Evolutionary conservation across 1,140 invertebrate species (phyloP), one percentile per base, ranked within the genome.

Genomic region (Sycophila sp.): DNA sequence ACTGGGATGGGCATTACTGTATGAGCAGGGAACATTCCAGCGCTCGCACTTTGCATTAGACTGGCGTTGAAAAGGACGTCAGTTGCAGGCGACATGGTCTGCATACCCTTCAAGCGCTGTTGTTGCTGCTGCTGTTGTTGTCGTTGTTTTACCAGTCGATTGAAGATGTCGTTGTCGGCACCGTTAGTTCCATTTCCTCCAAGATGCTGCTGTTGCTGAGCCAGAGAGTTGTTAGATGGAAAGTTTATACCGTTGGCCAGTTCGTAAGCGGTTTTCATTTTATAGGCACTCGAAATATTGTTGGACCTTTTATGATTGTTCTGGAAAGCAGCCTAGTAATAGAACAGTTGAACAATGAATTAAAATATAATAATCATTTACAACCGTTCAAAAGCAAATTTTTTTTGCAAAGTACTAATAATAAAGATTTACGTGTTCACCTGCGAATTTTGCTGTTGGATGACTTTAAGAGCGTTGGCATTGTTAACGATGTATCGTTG

Each of bases 11-110:
- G 76, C 62, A 85, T 78, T 34, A 83, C 80, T 74, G 85, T 79
- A 15, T 80, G 76, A 1, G 78, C 73, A 7, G 81, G 73, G 60
- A 81, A 86, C 2, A 83, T 73, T 55, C 74, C 71, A 22, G 73
- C 36, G 53, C 34, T 66, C 5, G 74, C 68, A n/a, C 55, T 75
- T 24, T 76, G 76, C 59, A 85, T 74, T 5, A 86, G 51, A 59
- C 81, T 71, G 3, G 80, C 77, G 53, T 85, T 85, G 15, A 83
- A 84, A 0, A 85, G 62, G 0, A 84, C 78, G 40, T 84, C 83
- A 2, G 78, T 72, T 5, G 77, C 69, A 1, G 81, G 71, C 13
- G 42, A 26, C 11, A 79, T 72, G 0, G 70, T 30, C 4, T 75
- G 47, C 22, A 74, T 73, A 32, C 58, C 55, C n/a, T 78, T 78